phyloP scores from a whole-genome alignment of 2,113 vertebrate genomes.

The Aleadryas rufinucha region DNA sequence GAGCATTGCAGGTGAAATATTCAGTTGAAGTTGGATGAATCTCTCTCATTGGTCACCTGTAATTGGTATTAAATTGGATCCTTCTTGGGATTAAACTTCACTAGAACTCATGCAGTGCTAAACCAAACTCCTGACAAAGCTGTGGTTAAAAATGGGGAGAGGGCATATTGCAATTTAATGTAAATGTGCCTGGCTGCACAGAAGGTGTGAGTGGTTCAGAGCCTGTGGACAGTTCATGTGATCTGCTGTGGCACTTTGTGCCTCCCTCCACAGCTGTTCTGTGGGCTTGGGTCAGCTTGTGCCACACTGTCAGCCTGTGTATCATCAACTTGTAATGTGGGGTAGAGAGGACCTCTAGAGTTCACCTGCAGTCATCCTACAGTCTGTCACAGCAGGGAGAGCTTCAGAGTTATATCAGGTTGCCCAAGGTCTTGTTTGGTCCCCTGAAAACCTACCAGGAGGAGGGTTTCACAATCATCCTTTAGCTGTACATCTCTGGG shows the following conservation, averaged over 20 bases:
- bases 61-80: neutral
- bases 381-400: neutral
- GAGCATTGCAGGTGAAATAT: neutral
- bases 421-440: neutral
- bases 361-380: neutral
- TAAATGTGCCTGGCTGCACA: neutral
- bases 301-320: neutral
- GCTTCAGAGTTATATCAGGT: neutral
- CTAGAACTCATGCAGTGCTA: neutral
- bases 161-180: neutral
- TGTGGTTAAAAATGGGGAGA: neutral
- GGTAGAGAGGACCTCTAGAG: neutral
- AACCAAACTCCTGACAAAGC: neutral
- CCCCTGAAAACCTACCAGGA: neutral
- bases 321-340: rapidly evolving
- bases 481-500: neutral
- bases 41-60: neutral
- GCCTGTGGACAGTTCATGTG: neutral
- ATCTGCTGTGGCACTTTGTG: neutral
- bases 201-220: neutral
- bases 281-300: neutral
- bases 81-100: neutral
- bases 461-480: neutral
- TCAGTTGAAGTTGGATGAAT: neutral
- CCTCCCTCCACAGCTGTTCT: neutral